Base-by-base conservation (phyloP, 2,113 vertebrate species). In the Oryzias celebensis region DNA sequence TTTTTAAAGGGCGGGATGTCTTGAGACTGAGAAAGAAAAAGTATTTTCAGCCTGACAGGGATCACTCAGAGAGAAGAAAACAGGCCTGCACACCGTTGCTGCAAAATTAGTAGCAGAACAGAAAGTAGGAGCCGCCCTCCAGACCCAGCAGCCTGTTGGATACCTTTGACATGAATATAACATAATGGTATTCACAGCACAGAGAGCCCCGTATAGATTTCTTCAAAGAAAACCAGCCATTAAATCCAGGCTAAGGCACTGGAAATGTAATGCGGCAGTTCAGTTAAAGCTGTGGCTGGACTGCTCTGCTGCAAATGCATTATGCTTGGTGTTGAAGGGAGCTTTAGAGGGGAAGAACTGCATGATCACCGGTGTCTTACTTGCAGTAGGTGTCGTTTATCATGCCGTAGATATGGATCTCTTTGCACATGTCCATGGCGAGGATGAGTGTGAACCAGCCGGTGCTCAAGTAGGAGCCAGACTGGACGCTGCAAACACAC, bases 341-440 rank as follows among this genome's bases (percentile, higher is more conserved):
- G 36, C 4, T 20, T 13, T 17, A 5, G 43, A 4, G 24, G 2
- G 7, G 31, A 42, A 1, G 5, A 36, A 4, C 31, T 16, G 41
- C 20, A 18, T 17, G 52, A 44, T 7, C 16, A 14, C 46, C 13
- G 42, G 50, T 26, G 49, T 73, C 88, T 95, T 94, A 99, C 97
- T 92, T 98, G 96, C 97, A 99, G 89, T 98, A 97, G 83, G 95
- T 97, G 90, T 98, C 93, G 82, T 99, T 98, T 88, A 99, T 97
- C 97, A 99, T 99, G 67, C 97, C 97, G 67, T 98, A 99, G 86
- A 98, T 89, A 12, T 94, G 94, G 87, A 98, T 97, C 89, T 96
- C 93, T 54, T 96, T 96, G 86, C 97, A 99, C 90, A 97, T 95
- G 85, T 98, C 96, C 97, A 98, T 98, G 65, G 96, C 97, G 73